phyloP scores from a whole-genome alignment of 2,888 invertebrate species.

The Pollenia labialis region DNA sequence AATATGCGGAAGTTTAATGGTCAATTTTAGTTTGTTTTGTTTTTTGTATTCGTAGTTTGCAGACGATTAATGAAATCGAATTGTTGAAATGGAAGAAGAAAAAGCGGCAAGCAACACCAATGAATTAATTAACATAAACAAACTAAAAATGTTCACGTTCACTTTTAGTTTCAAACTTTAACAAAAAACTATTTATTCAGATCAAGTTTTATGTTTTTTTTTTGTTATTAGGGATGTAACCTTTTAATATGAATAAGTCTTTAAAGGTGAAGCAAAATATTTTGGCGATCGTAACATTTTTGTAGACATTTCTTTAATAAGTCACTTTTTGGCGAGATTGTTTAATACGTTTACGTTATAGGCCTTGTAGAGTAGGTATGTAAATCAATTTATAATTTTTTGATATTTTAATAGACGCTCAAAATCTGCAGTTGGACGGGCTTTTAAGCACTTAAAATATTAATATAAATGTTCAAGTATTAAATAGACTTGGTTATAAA shows the following conservation, averaged over 20 bases:
- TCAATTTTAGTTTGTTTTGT: constrained; percentile 27
- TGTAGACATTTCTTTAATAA: no score
- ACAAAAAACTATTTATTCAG: constrained; percentile 19
- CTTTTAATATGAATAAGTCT: not conserved
- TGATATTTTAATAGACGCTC: no score
- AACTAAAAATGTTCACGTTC: constrained; percentile 45
- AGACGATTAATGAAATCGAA: constrained; percentile 30
- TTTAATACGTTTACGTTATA: no score
- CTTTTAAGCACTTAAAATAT: no score
- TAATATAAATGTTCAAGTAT: no score
- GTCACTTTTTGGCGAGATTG: no score
- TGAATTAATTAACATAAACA: constrained; percentile 53
- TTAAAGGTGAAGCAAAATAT: no score
- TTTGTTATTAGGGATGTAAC: constrained; percentile 1
- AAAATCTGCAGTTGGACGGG: no score
- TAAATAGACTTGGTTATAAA: no score
- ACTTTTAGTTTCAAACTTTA: constrained; percentile 55
- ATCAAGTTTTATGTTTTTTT: constrained; percentile 7
- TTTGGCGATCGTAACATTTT: no score
- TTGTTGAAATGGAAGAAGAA: constrained; percentile 12
- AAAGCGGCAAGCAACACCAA: not conserved
- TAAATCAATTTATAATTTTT: no score
- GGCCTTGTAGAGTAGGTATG: no score
- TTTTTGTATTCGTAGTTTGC: not conserved
- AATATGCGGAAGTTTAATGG: constrained; percentile 46